phyloP scores from a whole-genome alignment of 1,140 invertebrate genomes.

The Marisa cornuarietis region DNA sequence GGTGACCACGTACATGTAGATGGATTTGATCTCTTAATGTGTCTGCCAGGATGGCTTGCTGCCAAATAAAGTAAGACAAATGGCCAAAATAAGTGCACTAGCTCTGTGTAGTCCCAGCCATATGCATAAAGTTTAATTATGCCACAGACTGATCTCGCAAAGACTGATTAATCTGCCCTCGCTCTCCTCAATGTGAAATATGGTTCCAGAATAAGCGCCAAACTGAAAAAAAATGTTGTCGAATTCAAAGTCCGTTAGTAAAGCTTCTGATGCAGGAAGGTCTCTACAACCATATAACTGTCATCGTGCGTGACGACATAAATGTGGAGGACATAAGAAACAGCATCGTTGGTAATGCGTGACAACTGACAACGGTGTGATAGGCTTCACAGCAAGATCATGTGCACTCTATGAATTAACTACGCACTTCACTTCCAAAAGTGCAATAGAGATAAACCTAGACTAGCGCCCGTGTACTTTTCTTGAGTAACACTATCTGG shows the following conservation, averaged over 20 bases:
- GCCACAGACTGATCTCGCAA: no score
- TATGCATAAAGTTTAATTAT: no score
- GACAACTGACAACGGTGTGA: no score
- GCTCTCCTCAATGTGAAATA: constrained; percentile 84
- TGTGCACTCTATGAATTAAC: no score
- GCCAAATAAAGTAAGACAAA: no score
- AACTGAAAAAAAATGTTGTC: constrained; percentile 91
- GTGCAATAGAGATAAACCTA: not conserved
- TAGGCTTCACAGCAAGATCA: no score
- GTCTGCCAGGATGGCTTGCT: no score
- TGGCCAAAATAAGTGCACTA: no score
- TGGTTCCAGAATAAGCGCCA: constrained; percentile 98
- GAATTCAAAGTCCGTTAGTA: constrained; percentile 87
- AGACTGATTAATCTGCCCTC: not conserved
- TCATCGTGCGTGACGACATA: constrained; percentile 24
- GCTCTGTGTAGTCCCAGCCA: no score
- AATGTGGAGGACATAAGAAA: not conserved
- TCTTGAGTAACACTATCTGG: not conserved
- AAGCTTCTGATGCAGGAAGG: constrained; percentile 95
- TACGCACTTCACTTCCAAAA: not conserved
- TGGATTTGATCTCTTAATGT: no score
- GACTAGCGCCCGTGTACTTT: not conserved
- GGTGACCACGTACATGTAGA: no score
- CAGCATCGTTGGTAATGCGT: not conserved
- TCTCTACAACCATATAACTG: constrained; percentile 77